Evolutionary conservation across 1,140 invertebrate genomes (phyloP).

Genomic region (Antheraea mylitta): DNA sequence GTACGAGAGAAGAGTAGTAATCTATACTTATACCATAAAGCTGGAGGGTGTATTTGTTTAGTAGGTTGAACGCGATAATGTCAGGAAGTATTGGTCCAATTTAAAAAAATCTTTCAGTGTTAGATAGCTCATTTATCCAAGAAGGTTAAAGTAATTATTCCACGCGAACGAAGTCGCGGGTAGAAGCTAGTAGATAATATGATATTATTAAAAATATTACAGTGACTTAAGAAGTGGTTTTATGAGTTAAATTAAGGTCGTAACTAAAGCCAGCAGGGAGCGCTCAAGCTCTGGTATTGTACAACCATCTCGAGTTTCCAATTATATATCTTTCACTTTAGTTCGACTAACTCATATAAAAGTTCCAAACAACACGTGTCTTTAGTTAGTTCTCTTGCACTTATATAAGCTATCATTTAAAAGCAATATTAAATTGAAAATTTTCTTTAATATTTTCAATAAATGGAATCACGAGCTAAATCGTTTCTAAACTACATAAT

Average conservation of each 20-base stretch:
- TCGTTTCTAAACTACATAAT: no score
- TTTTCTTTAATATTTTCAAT: not conserved
- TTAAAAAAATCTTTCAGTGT: no score
- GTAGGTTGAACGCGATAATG: no score
- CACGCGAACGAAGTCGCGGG: no score
- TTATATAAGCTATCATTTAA: not conserved
- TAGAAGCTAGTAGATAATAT: no score
- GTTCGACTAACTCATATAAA: slow-evolving; percentile 68
- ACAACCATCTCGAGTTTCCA: slow-evolving; percentile 68
- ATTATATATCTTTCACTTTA: slow-evolving; percentile 73
- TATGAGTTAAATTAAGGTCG: slow-evolving; percentile 31
- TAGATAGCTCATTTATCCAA: no score
- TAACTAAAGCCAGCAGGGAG: slow-evolving; percentile 15
- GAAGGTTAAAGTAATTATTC: no score
- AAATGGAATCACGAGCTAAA: not conserved
- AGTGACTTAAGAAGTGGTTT: slow-evolving; percentile 9
- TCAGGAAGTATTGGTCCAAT: no score
- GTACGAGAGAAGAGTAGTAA: no score
- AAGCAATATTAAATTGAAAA: not conserved
- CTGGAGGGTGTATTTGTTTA: no score
- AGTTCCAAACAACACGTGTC: slow-evolving; percentile 58
- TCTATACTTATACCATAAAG: no score
- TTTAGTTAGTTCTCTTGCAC: slow-evolving; percentile 22
- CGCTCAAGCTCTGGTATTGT: slow-evolving; percentile 29
- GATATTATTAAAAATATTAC: not conserved